A percentile compares a stretch with the other conserved stretches of the same genome.
These are phyloP conservation scores for Arbacia lixula DNA, from an alignment of 53 echinoderm and acorn worm genomes.

Conservation along the genomic window DNA sequence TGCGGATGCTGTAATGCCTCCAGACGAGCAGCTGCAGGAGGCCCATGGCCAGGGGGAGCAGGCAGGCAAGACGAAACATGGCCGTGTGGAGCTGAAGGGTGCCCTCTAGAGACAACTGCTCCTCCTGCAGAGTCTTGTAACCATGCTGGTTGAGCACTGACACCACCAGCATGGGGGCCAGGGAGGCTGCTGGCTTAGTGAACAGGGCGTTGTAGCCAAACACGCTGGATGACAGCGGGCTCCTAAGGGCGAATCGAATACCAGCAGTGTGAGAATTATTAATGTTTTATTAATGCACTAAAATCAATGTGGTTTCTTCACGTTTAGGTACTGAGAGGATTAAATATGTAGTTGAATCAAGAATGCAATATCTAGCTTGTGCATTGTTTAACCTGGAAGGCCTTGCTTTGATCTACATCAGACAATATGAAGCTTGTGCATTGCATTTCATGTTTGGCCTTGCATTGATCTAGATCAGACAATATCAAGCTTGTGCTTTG, in stretches of 20 bases:
- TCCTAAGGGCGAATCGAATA: conserved; percentile 67
- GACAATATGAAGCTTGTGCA: too few species aligned
- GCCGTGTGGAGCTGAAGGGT: conserved; percentile 23
- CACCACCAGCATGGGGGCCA: conserved; percentile 88
- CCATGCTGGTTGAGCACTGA: conserved; percentile 74
- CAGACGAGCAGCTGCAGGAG: conserved; percentile 80
- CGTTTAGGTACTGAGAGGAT: too few species aligned
- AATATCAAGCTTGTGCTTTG: too few species aligned
- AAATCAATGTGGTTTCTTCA: too few species aligned
- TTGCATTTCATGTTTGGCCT: too few species aligned
- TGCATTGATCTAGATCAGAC: too few species aligned
- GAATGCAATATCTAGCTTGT: too few species aligned
- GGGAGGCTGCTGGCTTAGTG: conserved; percentile 90
- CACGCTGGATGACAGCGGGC: conserved; percentile 91
- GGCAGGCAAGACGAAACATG: conserved; percentile 85
- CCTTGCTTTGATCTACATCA: too few species aligned
- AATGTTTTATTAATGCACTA: too few species aligned
- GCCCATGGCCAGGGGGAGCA: conserved; percentile 73
- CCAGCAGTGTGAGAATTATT: too few species aligned
- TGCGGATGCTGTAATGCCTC: conserved; percentile 75
- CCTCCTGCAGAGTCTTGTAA: conserved; percentile 74
- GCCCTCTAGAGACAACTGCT: conserved; percentile 5
- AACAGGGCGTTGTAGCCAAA: conserved; percentile 98
- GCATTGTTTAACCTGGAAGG: too few species aligned
- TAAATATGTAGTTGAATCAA: too few species aligned